Evolutionary conservation across 1,140 invertebrate species (phyloP).

Genomic region (Tenebrio molitor): DNA sequence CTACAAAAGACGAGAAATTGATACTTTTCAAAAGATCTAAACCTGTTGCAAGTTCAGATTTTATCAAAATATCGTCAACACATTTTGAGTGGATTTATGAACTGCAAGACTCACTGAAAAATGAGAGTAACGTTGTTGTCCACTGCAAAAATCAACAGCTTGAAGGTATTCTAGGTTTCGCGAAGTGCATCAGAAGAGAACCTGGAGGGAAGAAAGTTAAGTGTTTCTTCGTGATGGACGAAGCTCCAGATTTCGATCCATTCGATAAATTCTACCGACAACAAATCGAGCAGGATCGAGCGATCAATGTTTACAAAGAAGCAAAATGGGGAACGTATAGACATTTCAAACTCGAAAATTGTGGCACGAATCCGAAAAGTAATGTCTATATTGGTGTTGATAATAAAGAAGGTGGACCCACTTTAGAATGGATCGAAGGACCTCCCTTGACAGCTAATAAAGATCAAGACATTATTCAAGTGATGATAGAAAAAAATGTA

Average conservation of each 20-base stretch:
- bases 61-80: constrained; percentile 34
- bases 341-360: constrained; percentile 52
- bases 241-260: constrained; percentile 75
- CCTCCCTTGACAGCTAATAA: too few species aligned
- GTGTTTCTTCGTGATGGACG: constrained; percentile 76
- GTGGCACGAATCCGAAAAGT: constrained; percentile 66
- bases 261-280: constrained; percentile 73
- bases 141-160: constrained; percentile 73
- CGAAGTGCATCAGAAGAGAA: constrained; percentile 81
- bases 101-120: constrained; percentile 71
- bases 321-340: constrained; percentile 76
- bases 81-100: constrained; percentile 67
- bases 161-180: constrained; percentile 86
- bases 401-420: constrained; percentile 87
- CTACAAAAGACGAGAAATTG: constrained; percentile 63
- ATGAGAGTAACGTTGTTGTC: constrained; percentile 71
- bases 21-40: constrained; percentile 58
- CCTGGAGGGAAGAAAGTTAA: constrained; percentile 75
- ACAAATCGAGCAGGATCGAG: constrained; percentile 74
- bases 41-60: not conserved
- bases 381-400: constrained; percentile 84
- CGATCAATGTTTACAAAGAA: constrained; percentile 76
- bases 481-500: too few species aligned
- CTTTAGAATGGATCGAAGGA: constrained; percentile 86
- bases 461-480: too few species aligned